Percentiles rank a stretch among this genome's conserved stretches.
phyloP scores from a whole-genome alignment of 2,888 invertebrate genomes.

The Nudaria mundana region DNA sequence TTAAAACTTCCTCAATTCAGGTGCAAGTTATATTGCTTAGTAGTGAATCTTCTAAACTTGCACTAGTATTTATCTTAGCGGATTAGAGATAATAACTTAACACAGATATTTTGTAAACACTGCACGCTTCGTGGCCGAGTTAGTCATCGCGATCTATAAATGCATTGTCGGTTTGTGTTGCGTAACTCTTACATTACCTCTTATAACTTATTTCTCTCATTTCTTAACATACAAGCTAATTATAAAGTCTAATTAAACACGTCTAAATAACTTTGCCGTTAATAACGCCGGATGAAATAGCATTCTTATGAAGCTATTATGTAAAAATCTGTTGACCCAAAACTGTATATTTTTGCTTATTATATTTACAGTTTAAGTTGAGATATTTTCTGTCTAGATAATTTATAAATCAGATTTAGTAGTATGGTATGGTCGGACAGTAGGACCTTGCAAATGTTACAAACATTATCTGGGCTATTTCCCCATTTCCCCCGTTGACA shows the following conservation, averaged over 20 bases:
- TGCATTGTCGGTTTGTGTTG: constrained; percentile 11
- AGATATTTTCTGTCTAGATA: too few relatives aligned
- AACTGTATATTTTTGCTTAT: too few relatives aligned
- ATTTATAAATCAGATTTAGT: too few relatives aligned
- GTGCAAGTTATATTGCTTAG: not conserved
- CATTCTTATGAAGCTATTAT: constrained; percentile 22
- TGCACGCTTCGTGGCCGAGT: constrained; percentile 1
- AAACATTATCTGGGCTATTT: too few relatives aligned
- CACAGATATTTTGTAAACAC: constrained; percentile 12
- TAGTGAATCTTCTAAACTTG: not conserved
- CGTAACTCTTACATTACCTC: constrained; percentile 30
- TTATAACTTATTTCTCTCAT: constrained; percentile 30
- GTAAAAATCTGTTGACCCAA: constrained; percentile 24
- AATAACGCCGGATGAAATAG: constrained; percentile 26
- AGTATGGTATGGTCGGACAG: too few relatives aligned
- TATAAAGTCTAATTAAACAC: constrained; percentile 42
- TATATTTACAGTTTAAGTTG: too few relatives aligned
- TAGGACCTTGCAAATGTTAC: too few relatives aligned
- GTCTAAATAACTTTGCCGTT: constrained; percentile 24
- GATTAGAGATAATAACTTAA: constrained; percentile 4
- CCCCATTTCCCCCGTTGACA: too few relatives aligned
- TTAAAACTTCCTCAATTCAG: too few relatives aligned
- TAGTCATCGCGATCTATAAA: constrained; percentile 7
- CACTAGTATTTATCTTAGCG: not conserved
- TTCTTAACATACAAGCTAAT: constrained; percentile 35